Base-by-base conservation (phyloP, 2,888 invertebrate species). In the Cremastobaeus sp. region DNA sequence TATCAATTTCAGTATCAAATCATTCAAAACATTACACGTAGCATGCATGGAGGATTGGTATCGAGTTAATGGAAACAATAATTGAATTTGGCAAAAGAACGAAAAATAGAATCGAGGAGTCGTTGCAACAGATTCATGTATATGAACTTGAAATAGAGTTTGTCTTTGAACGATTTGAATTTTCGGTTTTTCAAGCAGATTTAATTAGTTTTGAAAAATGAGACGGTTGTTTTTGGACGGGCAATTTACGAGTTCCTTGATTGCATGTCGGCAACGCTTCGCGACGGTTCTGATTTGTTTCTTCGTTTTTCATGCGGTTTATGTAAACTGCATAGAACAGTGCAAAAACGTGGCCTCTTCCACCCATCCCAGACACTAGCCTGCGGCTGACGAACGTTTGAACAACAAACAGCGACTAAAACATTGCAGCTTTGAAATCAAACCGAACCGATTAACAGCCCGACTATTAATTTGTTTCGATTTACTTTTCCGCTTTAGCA, bases 381-480 rank as follows among this genome's bases (percentile, higher is more conserved):
- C 83, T 83, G 84, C 80, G 83, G 80, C 83, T 83, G 83, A 83
- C 81, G 82, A 83, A 80, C 78, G 78, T 55, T 78, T 80, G 75
- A 79, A 80, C 81, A 81, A 82, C 81, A 81, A 83, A 81, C 80
- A 78, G 81, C 79, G 76, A 48, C 77, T 72, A 20, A 45, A 62
- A 50, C 76, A 80, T 79, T 77, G 81, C 76, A 75, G 81, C 80
- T 77, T 73, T 78, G 79, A 82, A 82, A 83, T 83, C 82, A 82
- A 83, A 79, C 79, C 78, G 62, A 77, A 77, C 76, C 83, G 76
- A 82, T 80, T 81, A 79, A 79, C 78, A 66, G 77, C 71, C 75
- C 77, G 80, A 72, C 82, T 80, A 81, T 83, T 81, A 81, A 81
- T 82, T 72, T 59, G 74, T 76, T 77, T 72, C 55, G 30, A 71